Base-by-base conservation (phyloP, 1,140 invertebrate species). In the Trialeurodes vaporariorum region DNA sequence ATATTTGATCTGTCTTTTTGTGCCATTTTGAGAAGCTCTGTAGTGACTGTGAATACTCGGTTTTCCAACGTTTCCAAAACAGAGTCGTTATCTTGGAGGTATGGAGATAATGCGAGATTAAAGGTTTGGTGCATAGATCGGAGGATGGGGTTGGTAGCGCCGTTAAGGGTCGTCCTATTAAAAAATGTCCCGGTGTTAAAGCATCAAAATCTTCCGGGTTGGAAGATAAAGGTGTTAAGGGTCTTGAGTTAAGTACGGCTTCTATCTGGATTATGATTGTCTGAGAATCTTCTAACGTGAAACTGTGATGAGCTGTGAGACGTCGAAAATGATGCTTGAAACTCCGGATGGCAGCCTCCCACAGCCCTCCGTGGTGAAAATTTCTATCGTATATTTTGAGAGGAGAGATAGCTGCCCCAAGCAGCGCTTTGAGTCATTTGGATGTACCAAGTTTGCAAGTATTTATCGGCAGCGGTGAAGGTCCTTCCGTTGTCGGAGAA, bases 61-160 rank as follows among this genome's bases (percentile, higher is more conserved):
- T 9, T 27, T 63, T 67, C 71, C 75, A 77, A 12, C 75, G 63
- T 67, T 73, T 72, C 77, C 76, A 79, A 64, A 77, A 75, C 2
- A 70, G 63, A 63, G 76, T 74, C 11, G 69, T 61, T 12, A 75
- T 12, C 58, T 68, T 61, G 60, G 74, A 68, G 2, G 76, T 24
- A 59, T 69, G 63, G 34, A 74, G 68, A 70, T 70, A 74, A 40
- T 67, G 17, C 24, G 58, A 49, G 58, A 74, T 63, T 40, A 69
- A 63, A 64, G 72, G 73, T 25, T 60, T 58, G 2, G 71, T 24
- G 11, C 68, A 61, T 22, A 70, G 34, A 27, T 22, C 59, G 2
- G 74, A n/a, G 60, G 73, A 71, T 34, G 75, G 71, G 67, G 72
- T 72, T 21, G 76, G 77, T 76, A 71, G 34, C 68, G 72, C 65